Percentiles rank a stretch among this genome's conserved stretches.
Conservation (phyloP, 2,113 vertebrate species). For the Heptranchias perlo region DNA sequence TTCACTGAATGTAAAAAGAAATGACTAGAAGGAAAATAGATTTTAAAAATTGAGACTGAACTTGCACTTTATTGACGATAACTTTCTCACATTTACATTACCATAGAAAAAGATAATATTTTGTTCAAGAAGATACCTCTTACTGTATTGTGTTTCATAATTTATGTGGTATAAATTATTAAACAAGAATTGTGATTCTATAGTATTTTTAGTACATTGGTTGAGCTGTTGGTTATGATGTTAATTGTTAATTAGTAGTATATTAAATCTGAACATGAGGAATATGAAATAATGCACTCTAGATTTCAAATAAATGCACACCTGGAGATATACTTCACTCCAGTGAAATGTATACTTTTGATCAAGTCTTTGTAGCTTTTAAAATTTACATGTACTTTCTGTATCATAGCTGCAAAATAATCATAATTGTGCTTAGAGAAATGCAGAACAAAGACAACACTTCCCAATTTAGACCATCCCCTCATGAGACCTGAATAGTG, state of each 20-base stretch:
- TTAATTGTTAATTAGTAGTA: background rate
- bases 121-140: background rate
- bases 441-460: background rate
- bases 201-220: background rate
- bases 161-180: slow-evolving; percentile 19
- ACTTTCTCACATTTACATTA: background rate
- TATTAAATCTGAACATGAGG: background rate
- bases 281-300: background rate
- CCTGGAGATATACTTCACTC: background rate
- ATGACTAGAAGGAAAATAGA: background rate
- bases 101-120: background rate
- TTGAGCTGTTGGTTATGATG: background rate
- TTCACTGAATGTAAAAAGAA: background rate
- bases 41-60: background rate
- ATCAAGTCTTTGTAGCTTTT: background rate
- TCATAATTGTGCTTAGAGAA: background rate
- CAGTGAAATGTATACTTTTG: background rate
- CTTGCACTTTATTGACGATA: background rate
- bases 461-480: background rate
- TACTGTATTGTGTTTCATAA: background rate
- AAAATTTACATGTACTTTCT: background rate
- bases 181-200: background rate
- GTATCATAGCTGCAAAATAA: background rate
- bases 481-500: background rate
- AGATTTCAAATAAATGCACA: slow-evolving; percentile 3